phyloP scores from a whole-genome alignment of 2,113 vertebrate genomes.

The Phylloscopus whistleri region DNA sequence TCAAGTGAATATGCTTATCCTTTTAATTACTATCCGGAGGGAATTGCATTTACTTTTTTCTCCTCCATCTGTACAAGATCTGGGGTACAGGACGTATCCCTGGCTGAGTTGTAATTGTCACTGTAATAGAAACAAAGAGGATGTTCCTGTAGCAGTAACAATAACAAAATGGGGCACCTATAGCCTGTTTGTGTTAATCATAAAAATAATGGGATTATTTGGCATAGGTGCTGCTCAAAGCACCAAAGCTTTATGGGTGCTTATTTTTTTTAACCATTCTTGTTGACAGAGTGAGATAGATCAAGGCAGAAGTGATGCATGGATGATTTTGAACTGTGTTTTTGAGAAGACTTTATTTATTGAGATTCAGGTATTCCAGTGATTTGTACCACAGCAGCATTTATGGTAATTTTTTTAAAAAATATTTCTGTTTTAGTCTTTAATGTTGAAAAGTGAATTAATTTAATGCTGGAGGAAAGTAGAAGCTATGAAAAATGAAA shows the following conservation, averaged over 20 bases:
- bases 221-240: fast-evolving
- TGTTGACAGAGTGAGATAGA: background rate
- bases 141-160: background rate
- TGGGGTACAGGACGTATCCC: background rate
- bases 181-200: background rate
- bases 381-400: background rate
- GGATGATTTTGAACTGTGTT: background rate
- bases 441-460: background rate
- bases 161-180: background rate
- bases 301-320: background rate
- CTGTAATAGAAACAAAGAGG: background rate
- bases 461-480: background rate
- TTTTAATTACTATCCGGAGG: background rate
- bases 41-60: background rate
- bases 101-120: background rate
- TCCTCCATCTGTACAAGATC: background rate
- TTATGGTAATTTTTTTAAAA: background rate
- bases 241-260: background rate
- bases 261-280: background rate
- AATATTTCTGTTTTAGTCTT: background rate
- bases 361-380: background rate
- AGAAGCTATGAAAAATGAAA: background rate
- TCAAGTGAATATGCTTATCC: background rate
- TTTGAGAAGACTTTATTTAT: background rate
- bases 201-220: background rate